phyloP scores from a whole-genome alignment of 2,888 invertebrate species.

The Strigamia crassipes region DNA sequence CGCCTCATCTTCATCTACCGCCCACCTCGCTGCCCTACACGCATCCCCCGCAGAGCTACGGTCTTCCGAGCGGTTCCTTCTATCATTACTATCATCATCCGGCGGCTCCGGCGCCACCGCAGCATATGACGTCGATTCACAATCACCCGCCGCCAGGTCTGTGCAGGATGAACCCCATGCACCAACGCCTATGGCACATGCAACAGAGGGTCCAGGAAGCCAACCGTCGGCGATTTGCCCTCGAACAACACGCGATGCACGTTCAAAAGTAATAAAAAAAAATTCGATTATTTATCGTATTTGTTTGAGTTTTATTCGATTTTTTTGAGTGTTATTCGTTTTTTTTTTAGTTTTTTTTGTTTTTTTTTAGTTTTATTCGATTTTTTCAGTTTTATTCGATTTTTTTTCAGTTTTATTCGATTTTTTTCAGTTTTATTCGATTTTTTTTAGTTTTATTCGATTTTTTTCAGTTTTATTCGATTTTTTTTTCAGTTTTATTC shows the following conservation, averaged over 20 bases:
- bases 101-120: not conserved
- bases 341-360: too few species aligned
- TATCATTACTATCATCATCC: conserved; percentile 48
- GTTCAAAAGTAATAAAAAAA: conserved; percentile 50
- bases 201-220: conserved; percentile 72
- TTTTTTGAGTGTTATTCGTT: conserved; percentile 44
- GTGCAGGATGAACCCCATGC: conserved; percentile 71
- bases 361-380: too few species aligned
- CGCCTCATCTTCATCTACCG: conserved; percentile 43
- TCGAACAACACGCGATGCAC: conserved; percentile 52
- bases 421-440: too few species aligned
- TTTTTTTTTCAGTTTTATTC: too few species aligned
- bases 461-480: too few species aligned
- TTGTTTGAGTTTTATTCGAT: not conserved
- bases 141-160: conserved; percentile 44
- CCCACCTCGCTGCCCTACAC: conserved; percentile 38
- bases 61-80: conserved; percentile 45
- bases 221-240: conserved; percentile 61
- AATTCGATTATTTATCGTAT: not conserved
- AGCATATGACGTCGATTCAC: not conserved
- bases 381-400: too few species aligned
- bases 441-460: too few species aligned
- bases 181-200: conserved; percentile 74
- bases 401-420: too few species aligned
- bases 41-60: not conserved